phyloP scores from a whole-genome alignment of 2,113 vertebrate species.

The Grammomys surdaster region DNA sequence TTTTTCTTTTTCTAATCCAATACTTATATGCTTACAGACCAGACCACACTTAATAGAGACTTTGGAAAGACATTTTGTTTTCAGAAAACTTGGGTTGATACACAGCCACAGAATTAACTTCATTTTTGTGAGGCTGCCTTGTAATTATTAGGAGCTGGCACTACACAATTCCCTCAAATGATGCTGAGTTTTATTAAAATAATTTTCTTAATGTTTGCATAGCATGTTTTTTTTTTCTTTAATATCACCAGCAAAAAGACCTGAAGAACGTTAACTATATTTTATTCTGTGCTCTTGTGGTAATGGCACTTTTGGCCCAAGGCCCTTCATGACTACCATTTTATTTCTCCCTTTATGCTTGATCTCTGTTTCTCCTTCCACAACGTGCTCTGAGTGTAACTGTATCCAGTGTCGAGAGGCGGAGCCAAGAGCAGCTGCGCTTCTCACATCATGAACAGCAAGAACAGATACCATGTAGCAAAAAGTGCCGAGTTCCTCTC shows the following conservation, averaged over 20 bases:
- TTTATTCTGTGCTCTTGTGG: slow-evolving; percentile 74
- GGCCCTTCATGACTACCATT: slow-evolving; percentile 62
- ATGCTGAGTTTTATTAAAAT: slow-evolving; percentile 62
- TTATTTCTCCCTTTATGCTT: slow-evolving; percentile 68
- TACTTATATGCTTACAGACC: slow-evolving; percentile 32
- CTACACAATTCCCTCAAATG: slow-evolving; percentile 2
- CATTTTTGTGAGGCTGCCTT: slow-evolving; percentile 50
- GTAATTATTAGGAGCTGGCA: slow-evolving; percentile 63
- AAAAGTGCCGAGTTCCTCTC: neutral
- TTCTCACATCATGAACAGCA: neutral
- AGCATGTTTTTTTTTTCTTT: neutral
- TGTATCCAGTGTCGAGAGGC: neutral
- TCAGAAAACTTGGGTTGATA: slow-evolving; percentile 56
- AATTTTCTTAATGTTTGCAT: slow-evolving; percentile 60
- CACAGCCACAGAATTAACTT: slow-evolving; percentile 58
- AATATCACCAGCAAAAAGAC: slow-evolving; percentile 27
- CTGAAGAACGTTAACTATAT: slow-evolving; percentile 52
- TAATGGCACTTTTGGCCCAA: slow-evolving; percentile 78
- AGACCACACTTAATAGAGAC: slow-evolving; percentile 52
- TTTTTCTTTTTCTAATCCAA: slow-evolving; percentile 8
- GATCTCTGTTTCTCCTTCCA: slow-evolving; percentile 49
- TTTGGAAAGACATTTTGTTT: slow-evolving; percentile 66
- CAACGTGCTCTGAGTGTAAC: slow-evolving; percentile 22
- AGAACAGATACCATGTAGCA: neutral
- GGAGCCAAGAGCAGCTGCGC: neutral